Conservation (phyloP, 2,797 vertebrate genomes). For the Notolepis coatsorum region DNA sequence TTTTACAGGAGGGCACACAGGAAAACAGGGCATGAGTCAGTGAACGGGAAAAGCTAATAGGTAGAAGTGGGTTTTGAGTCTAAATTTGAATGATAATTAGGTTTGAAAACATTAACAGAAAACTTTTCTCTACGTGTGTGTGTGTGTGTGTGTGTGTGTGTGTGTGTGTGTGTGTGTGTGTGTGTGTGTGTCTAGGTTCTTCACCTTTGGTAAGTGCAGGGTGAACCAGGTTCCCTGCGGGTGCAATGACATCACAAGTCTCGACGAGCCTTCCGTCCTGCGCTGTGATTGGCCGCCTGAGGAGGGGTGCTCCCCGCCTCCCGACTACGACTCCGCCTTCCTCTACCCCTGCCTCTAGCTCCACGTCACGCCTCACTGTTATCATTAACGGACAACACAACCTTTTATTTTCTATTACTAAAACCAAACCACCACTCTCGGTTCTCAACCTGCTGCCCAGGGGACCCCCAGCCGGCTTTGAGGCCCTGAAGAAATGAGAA, state of each 20-base stretch:
- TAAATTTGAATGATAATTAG: too few species aligned
- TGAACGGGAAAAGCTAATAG: too few species aligned
- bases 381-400: too few species aligned
- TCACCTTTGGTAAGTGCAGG: conserved; percentile 76
- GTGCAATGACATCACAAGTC: conserved; percentile 71
- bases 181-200: conserved; percentile 71
- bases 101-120: too few species aligned
- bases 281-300: conserved; percentile 63
- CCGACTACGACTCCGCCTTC: conserved; percentile 84
- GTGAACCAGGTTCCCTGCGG: conserved; percentile 69
- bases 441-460: too few species aligned
- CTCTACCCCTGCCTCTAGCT: conserved; percentile 77
- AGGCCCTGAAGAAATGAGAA: too few species aligned
- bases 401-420: too few species aligned
- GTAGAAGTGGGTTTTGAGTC: too few species aligned
- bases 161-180: not conserved
- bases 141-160: conserved; percentile 13
- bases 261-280: conserved; percentile 53
- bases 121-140: conserved; percentile 20
- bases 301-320: conserved; percentile 77
- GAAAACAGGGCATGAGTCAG: too few species aligned
- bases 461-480: too few species aligned
- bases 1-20: too few species aligned
- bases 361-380: not conserved
- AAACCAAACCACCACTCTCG: too few species aligned